Evolutionary conservation across 2,797 vertebrate genomes (phyloP), one percentile per base, ranked within the genome.

Genomic region (Borostomias antarcticus): DNA sequence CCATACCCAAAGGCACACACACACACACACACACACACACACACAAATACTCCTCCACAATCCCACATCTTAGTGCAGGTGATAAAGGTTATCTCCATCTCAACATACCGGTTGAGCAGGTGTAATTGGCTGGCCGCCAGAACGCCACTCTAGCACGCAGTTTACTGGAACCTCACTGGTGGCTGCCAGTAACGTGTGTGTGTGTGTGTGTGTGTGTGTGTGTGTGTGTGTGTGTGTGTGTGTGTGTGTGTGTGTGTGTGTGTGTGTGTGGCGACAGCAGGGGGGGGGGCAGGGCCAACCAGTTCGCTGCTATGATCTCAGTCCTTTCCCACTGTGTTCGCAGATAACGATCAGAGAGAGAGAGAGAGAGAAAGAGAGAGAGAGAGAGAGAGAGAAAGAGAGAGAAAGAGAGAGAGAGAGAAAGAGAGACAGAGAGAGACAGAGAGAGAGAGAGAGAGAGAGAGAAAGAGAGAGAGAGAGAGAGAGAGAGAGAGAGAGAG

Each of bases 61-160:
- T 40, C 28, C 50, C 35, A 33, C 51, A 10, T 33, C 25, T 48
- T 2, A 32, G 5, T 56, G 21, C 13, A 52, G 37, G 48, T 33
- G 26, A 73, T 48, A 64, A 35, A 0, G 9, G 2, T 32, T 59
- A 45, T 66, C 30, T 7, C 54, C 77, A 70, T 78, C 77, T 84
- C 78, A 78, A 86, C 78, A 85, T 81, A 88, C 85, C 76, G 79
- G 86, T 78, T 4, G 17, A 67, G 62, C 86, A 84, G 79, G 86
- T 86, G 75, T 0, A 51, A 64, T 70, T 85, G 85, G 82, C 72
- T 1, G 0, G 5, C 0, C 11, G 66, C 77, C 85, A 85, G 45
- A 63, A 72, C 69, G 62, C 40, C 58, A 30, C 59, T 66, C 64
- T 5, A 25, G 59, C 83, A 86, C 86, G 85, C 81, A 86, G 64